Percentiles rank a stretch among this genome's conserved stretches.
These are phyloP conservation scores for Cnemophilus loriae DNA, from an alignment of 2,113 vertebrate species.

Conservation along the genomic window DNA sequence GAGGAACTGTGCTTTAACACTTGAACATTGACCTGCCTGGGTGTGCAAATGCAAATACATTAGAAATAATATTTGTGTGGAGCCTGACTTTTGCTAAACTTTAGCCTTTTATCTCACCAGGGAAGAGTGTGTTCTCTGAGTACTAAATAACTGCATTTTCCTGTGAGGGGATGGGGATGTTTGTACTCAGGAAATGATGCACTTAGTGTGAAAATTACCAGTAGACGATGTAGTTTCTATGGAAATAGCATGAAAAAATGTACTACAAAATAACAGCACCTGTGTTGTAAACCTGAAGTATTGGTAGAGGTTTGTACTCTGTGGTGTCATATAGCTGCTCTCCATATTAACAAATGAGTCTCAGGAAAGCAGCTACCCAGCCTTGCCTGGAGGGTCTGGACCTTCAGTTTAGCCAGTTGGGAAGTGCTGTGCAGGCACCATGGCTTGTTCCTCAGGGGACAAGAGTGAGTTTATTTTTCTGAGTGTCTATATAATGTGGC, in stretches of 20 bases:
- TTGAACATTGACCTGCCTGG: neutral
- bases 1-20: neutral
- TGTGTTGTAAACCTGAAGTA: neutral
- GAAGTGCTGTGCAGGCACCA: neutral
- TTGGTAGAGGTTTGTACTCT: neutral
- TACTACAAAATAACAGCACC: neutral
- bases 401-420: neutral
- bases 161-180: neutral
- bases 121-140: neutral
- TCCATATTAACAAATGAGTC: neutral
- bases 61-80: neutral
- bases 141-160: neutral
- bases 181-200: conserved; percentile 1
- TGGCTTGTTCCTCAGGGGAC: neutral
- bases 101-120: conserved; percentile 11
- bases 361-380: neutral
- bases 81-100: neutral
- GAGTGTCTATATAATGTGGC: neutral
- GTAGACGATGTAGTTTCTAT: conserved; percentile 38
- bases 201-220: conserved; percentile 41
- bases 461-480: neutral
- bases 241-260: conserved; percentile 29
- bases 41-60: neutral
- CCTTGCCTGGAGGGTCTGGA: neutral
- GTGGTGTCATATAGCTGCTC: neutral